These are phyloP conservation scores for Villa cingulata DNA, from an alignment of 2,888 invertebrate genomes.

Conservation along the genomic window DNA sequence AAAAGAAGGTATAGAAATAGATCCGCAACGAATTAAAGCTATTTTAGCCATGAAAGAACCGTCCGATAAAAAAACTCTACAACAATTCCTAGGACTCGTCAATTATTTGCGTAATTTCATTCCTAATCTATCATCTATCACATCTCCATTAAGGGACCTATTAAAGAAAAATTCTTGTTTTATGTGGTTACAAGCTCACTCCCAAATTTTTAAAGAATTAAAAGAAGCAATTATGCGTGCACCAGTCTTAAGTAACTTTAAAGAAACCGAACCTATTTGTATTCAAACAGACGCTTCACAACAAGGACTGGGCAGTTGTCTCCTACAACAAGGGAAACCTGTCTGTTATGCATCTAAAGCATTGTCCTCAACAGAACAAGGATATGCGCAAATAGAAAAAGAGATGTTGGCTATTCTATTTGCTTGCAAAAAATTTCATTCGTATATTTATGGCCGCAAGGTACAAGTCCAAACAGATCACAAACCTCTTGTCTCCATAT, in stretches of 20 bases:
- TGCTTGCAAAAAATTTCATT: no score
- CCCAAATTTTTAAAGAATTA: no score
- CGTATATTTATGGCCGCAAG: not conserved
- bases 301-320: not conserved
- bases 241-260: not conserved
- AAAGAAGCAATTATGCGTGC: no score
- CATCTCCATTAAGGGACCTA: slow-evolving; percentile 3
- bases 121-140: slow-evolving; percentile 4
- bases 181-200: slow-evolving; percentile 1
- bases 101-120: slow-evolving; percentile 7
- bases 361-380: not conserved
- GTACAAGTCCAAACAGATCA: not conserved
- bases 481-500: not conserved
- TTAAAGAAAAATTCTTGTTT: slow-evolving; percentile 3
- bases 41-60: not conserved
- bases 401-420: not conserved
- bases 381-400: slow-evolving; percentile 4
- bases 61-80: slow-evolving; percentile 4
- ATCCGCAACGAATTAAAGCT: slow-evolving; percentile 1
- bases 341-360: not conserved
- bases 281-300: not conserved
- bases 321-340: not conserved
- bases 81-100: slow-evolving; percentile 5
- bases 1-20: slow-evolving; percentile 3
- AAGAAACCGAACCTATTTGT: not conserved